phyloP scores from a whole-genome alignment of 2,113 vertebrate genomes.

The Origma solitaria region DNA sequence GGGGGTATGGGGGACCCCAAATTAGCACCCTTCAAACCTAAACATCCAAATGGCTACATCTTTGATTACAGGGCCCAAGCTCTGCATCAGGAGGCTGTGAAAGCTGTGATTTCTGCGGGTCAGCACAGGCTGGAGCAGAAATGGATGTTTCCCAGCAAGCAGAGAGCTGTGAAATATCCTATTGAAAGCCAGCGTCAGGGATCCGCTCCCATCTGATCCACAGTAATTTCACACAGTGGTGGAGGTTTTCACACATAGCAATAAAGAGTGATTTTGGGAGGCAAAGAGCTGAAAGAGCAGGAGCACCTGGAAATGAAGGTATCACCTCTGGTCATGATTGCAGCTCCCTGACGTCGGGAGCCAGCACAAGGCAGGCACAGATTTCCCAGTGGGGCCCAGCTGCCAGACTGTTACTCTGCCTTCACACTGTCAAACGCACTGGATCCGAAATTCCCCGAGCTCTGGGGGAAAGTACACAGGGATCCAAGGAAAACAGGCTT shows the following conservation, averaged over 20 bases:
- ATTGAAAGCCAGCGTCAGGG: not conserved
- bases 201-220: not conserved
- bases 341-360: not conserved
- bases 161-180: slow-evolving; percentile 12
- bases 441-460: accelerated
- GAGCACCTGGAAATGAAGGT: slow-evolving; percentile 40
- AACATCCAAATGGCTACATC: not conserved
- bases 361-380: not conserved
- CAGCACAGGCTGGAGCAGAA: not conserved
- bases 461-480: not conserved
- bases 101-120: not conserved
- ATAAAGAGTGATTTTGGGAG: not conserved
- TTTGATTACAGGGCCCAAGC: not conserved
- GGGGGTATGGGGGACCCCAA: not conserved
- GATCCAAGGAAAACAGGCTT: not conserved
- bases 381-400: not conserved
- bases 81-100: not conserved
- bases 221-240: not conserved
- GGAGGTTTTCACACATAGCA: slow-evolving; percentile 36
- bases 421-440: not conserved
- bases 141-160: not conserved
- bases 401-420: slow-evolving; percentile 19
- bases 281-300: slow-evolving; percentile 1
- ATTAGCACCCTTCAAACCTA: not conserved
- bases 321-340: not conserved